Conservation (phyloP, 2,113 vertebrate species). For the Chaetodon trifascialis region DNA sequence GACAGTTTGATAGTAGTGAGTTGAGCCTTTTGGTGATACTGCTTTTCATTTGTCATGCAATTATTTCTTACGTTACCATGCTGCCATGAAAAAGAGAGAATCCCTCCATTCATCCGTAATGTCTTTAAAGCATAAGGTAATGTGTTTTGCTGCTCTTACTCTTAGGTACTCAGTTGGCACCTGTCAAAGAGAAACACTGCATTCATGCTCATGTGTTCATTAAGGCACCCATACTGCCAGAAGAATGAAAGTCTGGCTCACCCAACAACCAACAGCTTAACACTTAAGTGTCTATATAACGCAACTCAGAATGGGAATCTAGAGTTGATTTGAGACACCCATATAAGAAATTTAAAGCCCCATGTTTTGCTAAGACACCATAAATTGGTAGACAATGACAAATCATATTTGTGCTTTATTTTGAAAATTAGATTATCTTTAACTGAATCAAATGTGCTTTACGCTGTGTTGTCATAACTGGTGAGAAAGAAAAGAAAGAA, state of each 20-base stretch:
- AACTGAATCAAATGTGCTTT: background rate
- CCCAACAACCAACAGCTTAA: background rate
- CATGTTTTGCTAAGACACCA: background rate
- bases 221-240: background rate
- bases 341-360: background rate
- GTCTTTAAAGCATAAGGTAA: background rate
- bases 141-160: background rate
- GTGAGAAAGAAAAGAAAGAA: background rate
- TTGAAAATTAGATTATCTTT: background rate
- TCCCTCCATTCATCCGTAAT: background rate
- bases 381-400: background rate
- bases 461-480: background rate
- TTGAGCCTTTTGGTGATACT: background rate
- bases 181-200: background rate
- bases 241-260: background rate
- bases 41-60: background rate
- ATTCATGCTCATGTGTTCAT: background rate
- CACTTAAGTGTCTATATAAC: background rate
- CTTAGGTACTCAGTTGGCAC: background rate
- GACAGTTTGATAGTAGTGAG: constrained; percentile 4
- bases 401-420: background rate
- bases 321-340: background rate
- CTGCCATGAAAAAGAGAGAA: background rate
- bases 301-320: background rate
- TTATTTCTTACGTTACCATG: background rate